Evolutionary conservation across 2,797 vertebrate species (phyloP).

Genomic region (Uromys caudimaculatus): DNA sequence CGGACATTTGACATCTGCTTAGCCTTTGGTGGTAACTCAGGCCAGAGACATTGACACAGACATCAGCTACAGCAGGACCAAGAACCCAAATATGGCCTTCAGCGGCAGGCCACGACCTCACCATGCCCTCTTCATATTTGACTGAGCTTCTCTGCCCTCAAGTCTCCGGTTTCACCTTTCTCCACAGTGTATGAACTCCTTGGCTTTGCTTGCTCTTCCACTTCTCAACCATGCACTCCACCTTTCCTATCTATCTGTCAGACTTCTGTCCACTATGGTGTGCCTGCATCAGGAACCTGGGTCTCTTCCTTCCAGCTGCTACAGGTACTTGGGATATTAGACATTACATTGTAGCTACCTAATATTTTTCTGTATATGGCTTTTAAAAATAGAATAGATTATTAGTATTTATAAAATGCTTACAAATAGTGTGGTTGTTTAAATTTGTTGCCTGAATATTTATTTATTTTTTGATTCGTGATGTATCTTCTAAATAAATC

Average conservation of each 20-base stretch:
- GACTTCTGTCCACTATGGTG: too few species aligned
- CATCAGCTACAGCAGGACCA: not conserved
- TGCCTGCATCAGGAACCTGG: not conserved
- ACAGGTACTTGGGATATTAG: not conserved
- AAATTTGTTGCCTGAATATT: not conserved
- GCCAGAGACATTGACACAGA: not conserved
- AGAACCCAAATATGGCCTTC: not conserved
- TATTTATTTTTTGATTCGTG: not conserved
- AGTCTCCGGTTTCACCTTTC: not conserved
- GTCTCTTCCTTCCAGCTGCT: not conserved
- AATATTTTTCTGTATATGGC: constrained; percentile 13
- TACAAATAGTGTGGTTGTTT: not conserved
- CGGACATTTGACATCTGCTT: not conserved
- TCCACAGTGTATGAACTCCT: not conserved
- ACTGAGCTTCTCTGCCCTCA: not conserved
- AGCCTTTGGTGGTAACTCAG: too few species aligned
- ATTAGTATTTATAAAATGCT: not conserved
- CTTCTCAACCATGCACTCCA: not conserved
- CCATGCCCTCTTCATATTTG: not conserved
- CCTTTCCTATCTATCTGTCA: not conserved
- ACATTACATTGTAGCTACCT: not conserved
- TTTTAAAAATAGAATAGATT: constrained; percentile 21
- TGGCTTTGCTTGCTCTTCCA: not conserved
- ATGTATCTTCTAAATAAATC: not conserved
- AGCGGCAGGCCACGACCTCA: too few species aligned